phyloP scores from a whole-genome alignment of 2,888 invertebrate genomes.

The Tanytarsus gracilentus region DNA sequence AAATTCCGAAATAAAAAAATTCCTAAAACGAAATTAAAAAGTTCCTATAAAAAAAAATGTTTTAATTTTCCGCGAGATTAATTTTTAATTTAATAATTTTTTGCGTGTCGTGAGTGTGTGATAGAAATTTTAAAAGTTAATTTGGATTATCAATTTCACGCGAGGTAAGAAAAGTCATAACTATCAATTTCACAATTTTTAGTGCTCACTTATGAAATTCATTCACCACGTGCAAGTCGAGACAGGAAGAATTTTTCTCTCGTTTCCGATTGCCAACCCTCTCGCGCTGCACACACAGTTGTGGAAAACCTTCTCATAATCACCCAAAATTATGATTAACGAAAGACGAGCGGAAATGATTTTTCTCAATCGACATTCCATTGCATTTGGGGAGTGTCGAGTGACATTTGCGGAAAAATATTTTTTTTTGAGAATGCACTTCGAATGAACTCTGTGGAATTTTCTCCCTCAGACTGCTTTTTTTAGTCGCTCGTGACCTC shows the following conservation, averaged over 20 bases:
- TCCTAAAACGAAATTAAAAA: not conserved
- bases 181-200: not conserved
- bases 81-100: too few species aligned
- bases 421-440: not conserved
- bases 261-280: conserved; percentile 1
- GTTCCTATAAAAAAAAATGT: not conserved
- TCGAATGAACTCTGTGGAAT: not conserved
- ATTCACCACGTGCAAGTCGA: not conserved
- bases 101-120: not conserved
- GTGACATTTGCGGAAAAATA: not conserved
- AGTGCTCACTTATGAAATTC: not conserved
- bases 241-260: not conserved
- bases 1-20: not conserved
- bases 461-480: too few species aligned
- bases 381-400: not conserved
- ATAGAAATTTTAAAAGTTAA: not conserved
- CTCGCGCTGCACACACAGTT: not conserved
- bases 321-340: too few species aligned
- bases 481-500: too few species aligned
- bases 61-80: too few species aligned
- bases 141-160: not conserved
- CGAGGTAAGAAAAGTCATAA: not conserved
- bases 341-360: conserved; percentile 1
- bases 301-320: not conserved
- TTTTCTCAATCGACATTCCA: not conserved